A percentile compares a stretch with the other conserved stretches of the same genome.
phyloP scores from a whole-genome alignment of 2,113 vertebrate species.

The Shinisaurus crocodilurus region DNA sequence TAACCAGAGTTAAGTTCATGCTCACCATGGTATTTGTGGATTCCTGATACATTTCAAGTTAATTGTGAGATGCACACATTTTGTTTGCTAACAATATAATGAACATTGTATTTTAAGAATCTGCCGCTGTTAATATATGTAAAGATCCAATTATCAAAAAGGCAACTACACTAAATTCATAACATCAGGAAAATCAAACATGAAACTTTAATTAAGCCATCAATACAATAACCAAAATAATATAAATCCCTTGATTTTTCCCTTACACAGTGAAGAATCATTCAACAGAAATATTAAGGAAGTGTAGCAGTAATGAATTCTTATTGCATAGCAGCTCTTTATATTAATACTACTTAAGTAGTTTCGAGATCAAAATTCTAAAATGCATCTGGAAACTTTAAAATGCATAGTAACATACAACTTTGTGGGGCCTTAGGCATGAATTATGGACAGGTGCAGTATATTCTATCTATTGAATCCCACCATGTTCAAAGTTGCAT shows the following conservation, averaged over 20 bases:
- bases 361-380: constrained; percentile 27
- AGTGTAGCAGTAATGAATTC: constrained; percentile 33
- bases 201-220: constrained; percentile 28
- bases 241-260: neutral
- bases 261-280: constrained; percentile 25
- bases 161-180: constrained; percentile 17
- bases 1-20: neutral
- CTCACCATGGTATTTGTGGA: neutral
- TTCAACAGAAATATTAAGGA: constrained; percentile 40
- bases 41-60: neutral
- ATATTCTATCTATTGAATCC: neutral
- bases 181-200: constrained; percentile 42
- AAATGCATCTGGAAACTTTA: neutral
- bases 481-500: neutral
- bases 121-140: neutral
- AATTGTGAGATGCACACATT: neutral
- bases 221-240: neutral
- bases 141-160: constrained; percentile 15
- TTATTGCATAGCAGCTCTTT: constrained; percentile 40
- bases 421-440: neutral
- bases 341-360: constrained; percentile 29
- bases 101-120: neutral
- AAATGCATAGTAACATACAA: neutral
- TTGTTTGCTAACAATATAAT: neutral
- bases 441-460: neutral